A percentile compares a stretch with the other conserved stretches of the same genome.
Conservation (phyloP, 2,797 vertebrate species). For the Lindbergichthys nudifrons region DNA sequence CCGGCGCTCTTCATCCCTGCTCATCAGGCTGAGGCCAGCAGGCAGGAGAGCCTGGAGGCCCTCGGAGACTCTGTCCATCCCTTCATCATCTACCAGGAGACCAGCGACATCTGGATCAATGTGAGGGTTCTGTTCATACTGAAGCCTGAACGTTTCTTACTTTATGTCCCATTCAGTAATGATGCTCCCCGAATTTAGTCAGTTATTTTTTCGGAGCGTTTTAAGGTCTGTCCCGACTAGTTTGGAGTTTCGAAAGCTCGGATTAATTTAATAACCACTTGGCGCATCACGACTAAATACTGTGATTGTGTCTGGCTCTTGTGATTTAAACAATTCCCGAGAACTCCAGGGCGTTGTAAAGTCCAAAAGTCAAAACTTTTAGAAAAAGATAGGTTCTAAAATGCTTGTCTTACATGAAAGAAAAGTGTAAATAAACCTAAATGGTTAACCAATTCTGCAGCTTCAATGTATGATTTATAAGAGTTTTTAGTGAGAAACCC, state of each 20-base stretch:
- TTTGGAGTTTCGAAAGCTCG: too few relatives aligned
- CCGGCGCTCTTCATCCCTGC: slow-evolving; percentile 90
- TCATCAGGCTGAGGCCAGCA: slow-evolving; percentile 79
- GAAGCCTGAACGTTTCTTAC: background rate
- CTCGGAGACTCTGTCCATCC: slow-evolving; percentile 88
- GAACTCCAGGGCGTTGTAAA: too few relatives aligned
- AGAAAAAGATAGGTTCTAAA: too few relatives aligned
- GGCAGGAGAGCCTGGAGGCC: slow-evolving; percentile 84
- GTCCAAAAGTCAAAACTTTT: too few relatives aligned
- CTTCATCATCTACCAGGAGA: slow-evolving; percentile 92
- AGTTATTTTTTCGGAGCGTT: background rate
- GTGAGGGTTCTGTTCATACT: slow-evolving; percentile 54
- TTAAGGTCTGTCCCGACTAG: too few relatives aligned
- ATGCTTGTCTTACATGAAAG: too few relatives aligned
- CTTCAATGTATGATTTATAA: background rate
- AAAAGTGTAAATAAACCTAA: too few relatives aligned
- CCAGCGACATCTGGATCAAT: slow-evolving; percentile 84
- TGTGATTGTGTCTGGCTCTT: too few relatives aligned
- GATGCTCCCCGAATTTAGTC: background rate
- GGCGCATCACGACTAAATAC: too few relatives aligned
- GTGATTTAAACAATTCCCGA: too few relatives aligned
- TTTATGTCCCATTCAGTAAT: slow-evolving; percentile 5
- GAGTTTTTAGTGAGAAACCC: background rate
- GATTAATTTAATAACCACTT: too few relatives aligned
- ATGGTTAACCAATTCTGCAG: too few relatives aligned